Evolutionary conservation across 2,888 invertebrate species (phyloP), one percentile per base, ranked within the genome.

Genomic region (Drosophila melanosoma): DNA sequence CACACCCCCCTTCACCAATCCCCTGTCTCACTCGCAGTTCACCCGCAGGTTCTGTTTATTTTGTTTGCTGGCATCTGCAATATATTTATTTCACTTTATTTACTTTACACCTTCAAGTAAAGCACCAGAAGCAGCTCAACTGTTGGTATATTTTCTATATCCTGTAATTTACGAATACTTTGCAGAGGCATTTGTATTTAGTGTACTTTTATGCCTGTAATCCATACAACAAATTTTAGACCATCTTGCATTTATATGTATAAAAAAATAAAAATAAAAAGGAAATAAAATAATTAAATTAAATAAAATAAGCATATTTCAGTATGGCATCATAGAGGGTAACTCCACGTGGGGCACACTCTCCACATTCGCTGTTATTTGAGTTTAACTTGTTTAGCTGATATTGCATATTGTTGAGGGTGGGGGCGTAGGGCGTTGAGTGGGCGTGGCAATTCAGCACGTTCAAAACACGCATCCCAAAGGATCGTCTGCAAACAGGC

Each of bases 51-150:
- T 8, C 8, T 8, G 20, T 45, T 23, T 45, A 45, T 26, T 76
- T 88, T 72, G 73, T 77, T 81, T 77, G 79, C 79, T 83, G 76
- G 69, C 90, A 86, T 75, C 74, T 90, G 90, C 79, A 87, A 83
- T 82, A 79, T 90, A 90, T 90, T 77, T 81, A 81, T 65, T 79
- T 69, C 63, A 54, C 69, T 59, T 63, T 90, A 76, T 88, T 88
- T 86, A 83, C 81, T 73, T 81, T 71, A 62, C 81, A 81, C 79
- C 83, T 74, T 73, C 86, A 85, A 74, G 53, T 60, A 45, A 54
- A 65, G 62, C 23, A 54, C 49, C 64, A 74, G 40, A 48, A 62
- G 51, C 32, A 56, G 40, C 54, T 40, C n/a, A 32, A 42, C 26
- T 38, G 15, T 61, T 58, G 57, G 36, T 36, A 17, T 11, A n/a